A percentile compares a stretch with the other conserved stretches of the same genome.
These are phyloP conservation scores for Heliothis subflexa DNA, from an alignment of 1,140 invertebrate species.

Conservation along the genomic window DNA sequence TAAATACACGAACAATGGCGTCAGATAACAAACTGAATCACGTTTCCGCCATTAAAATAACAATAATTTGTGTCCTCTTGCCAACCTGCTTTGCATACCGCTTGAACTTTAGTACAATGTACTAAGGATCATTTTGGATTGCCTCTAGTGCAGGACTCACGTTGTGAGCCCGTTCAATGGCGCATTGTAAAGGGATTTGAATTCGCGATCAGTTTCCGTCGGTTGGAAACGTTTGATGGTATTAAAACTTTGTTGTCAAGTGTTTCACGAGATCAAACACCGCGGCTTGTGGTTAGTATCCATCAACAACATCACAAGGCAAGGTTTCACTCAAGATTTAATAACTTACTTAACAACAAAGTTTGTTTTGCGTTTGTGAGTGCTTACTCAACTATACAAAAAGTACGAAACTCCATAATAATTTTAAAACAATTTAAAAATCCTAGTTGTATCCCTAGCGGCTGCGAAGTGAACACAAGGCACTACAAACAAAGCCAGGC, in stretches of 20 bases:
- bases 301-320: slow-evolving; percentile 2
- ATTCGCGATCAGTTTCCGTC: slow-evolving; percentile 40
- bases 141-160: not conserved
- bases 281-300: slow-evolving; percentile 6
- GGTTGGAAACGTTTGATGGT: slow-evolving; percentile 44
- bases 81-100: not conserved
- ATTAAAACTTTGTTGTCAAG: slow-evolving; percentile 47
- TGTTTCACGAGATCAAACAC: slow-evolving; percentile 30
- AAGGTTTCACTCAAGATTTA: not conserved
- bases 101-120: not conserved
- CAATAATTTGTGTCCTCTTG: slow-evolving; percentile 28
- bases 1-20: slow-evolving; percentile 13
- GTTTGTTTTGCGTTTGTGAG: no score
- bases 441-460: not conserved
- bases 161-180: slow-evolving; percentile 34
- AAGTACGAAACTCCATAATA: no score
- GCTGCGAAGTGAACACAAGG: slow-evolving; percentile 12
- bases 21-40: slow-evolving; percentile 38
- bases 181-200: slow-evolving; percentile 42
- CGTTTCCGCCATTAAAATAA: slow-evolving; percentile 41
- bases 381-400: no score
- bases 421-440: not conserved
- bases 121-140: slow-evolving; percentile 28
- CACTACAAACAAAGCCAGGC: slow-evolving; percentile 33
- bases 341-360: not conserved